Evolutionary conservation across 2,888 invertebrate genomes (phyloP), one percentile per base, ranked within the genome.

Genomic region (Luffia ferchaultella): DNA sequence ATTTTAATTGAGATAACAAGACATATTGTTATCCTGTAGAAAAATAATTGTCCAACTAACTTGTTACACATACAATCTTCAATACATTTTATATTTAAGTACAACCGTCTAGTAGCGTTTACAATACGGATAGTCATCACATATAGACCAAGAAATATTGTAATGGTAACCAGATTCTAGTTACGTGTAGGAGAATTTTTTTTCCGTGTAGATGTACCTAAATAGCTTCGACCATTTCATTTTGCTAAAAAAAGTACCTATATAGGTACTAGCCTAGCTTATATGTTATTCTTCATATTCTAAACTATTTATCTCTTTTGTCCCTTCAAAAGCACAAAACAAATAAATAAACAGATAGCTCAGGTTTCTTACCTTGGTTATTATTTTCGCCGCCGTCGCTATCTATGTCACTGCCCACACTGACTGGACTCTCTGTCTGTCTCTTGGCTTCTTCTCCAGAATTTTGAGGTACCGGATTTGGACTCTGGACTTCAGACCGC

Each of bases 341-440:
- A 40, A 9, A 40, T 40, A 15, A 15, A 12, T 15, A 9, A 40
- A 40, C 15, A 12, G 9, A 40, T 40, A 12, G 41, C 20, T n/a
- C 15, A 46, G 17, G 5, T 16, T 41, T 60, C 58, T 47, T 57
- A 83, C 83, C 83, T 71, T 72, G 77, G 15, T 68, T 68, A 55
- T 70, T 75, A 42, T 82, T 80, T 45, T 82, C 82, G 1, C 73
- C 79, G 0, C 64, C 76, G 43, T 83, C 83, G 57, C 82, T 82
- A 41, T 83, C 84, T 20, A 68, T 61, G 45, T 78, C 83, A 60
- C 80, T 82, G 1, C 79, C 80, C 1, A 82, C 80, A 58, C 83
- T 83, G 0, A 82, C 78, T 12, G 83, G 83, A 59, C 82, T 83
- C 2, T 18, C 30, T 2, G 2, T 16, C 17, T 80, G 79, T 53